phyloP scores from a whole-genome alignment of 2,888 invertebrate species.

The Bombylius discolor region DNA sequence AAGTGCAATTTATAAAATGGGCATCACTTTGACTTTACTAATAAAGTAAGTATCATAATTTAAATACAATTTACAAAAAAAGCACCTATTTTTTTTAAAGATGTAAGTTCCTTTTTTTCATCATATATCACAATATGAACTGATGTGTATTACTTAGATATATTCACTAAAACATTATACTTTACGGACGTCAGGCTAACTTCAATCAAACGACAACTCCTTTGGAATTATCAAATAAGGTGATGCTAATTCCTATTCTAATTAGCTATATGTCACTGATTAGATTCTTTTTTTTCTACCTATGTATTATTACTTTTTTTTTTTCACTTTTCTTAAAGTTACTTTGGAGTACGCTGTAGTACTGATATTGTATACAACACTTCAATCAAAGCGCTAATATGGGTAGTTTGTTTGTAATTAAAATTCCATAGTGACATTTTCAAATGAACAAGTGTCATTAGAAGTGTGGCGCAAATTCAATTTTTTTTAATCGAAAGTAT shows the following conservation, averaged over 20 bases:
- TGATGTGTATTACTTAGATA: neutral
- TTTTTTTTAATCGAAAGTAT: neutral
- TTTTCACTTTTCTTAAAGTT: neutral
- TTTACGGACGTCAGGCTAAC: neutral
- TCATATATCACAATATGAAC: no score
- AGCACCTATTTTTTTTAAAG: no score
- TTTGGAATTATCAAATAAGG: conserved; percentile 1
- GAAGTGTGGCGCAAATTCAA: neutral
- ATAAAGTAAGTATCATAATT: no score
- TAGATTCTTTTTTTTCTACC: neutral
- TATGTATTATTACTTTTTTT: neutral
- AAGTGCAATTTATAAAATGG: no score
- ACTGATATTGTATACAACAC: neutral
- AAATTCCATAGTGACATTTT: neutral
- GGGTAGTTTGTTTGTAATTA: neutral
- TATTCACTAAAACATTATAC: neutral
- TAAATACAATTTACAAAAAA: no score
- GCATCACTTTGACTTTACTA: no score
- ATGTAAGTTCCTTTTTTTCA: no score
- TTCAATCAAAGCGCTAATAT: neutral
- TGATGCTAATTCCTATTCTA: conserved; percentile 8
- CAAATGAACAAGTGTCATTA: neutral
- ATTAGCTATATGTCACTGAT: conserved; percentile 2
- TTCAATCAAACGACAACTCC: conserved; percentile 1
- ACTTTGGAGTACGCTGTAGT: neutral